A percentile compares a stretch with the other conserved stretches of the same genome.
Conservation (phyloP, 2,888 invertebrate species). For the Argynnis bischoffii region DNA sequence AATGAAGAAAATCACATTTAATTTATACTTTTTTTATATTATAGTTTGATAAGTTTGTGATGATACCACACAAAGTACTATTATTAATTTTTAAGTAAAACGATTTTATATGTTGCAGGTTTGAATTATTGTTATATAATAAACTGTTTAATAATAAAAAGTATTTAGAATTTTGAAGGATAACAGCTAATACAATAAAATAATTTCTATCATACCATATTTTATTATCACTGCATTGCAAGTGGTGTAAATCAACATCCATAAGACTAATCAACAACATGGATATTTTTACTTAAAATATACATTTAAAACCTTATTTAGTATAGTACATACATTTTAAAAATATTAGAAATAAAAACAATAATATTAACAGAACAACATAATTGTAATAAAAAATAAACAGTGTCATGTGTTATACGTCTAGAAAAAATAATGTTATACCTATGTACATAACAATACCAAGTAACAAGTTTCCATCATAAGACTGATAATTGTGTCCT, state of each 20-base stretch:
- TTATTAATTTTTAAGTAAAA: not conserved
- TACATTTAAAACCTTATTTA: constrained; percentile 66
- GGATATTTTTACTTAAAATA: constrained; percentile 74
- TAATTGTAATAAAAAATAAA: constrained; percentile 63
- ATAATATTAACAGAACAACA: constrained; percentile 53
- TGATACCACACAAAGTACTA: not conserved
- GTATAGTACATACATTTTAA: constrained; percentile 64
- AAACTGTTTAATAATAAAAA: not conserved
- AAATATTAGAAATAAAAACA: constrained; percentile 54
- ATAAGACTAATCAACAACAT: constrained; percentile 82
- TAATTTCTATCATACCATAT: constrained; percentile 56
- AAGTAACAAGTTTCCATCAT: constrained; percentile 58
- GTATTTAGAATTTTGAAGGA: not conserved
- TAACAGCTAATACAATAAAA: constrained; percentile 3
- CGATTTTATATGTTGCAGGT: no score
- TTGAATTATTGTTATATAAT: no score
- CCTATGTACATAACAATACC: constrained; percentile 65
- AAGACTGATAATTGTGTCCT: constrained; percentile 47
- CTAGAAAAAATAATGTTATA: constrained; percentile 53
- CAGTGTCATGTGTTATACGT: constrained; percentile 70
- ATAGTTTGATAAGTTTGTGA: not conserved
- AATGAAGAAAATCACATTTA: constrained; percentile 5
- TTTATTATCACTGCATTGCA: constrained; percentile 79
- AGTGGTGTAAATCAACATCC: constrained; percentile 82
- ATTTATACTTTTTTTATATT: no score